Percentiles rank a stretch among this genome's conserved stretches.
These are phyloP conservation scores for Pelobates cultripes DNA, from an alignment of 2,797 vertebrate genomes.

Conservation along the genomic window DNA sequence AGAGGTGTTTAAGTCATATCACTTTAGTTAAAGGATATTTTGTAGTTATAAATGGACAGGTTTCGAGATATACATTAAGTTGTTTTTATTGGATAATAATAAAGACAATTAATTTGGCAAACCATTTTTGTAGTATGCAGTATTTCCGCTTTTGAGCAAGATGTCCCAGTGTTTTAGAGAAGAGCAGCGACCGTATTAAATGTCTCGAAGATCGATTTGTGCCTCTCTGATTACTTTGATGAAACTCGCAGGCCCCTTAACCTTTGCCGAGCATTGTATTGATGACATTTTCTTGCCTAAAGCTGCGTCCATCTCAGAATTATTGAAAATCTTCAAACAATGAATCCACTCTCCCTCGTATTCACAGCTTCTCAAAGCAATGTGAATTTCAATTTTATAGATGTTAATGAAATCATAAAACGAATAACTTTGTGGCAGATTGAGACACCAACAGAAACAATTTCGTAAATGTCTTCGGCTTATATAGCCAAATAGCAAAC, in stretches of 20 bases:
- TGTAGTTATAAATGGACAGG: too few species aligned
- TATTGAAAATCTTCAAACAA: constrained; percentile 19
- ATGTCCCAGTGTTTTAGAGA: neutral
- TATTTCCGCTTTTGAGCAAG: neutral
- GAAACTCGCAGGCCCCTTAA: neutral
- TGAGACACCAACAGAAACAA: constrained; percentile 41
- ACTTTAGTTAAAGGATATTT: too few species aligned
- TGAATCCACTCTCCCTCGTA: neutral
- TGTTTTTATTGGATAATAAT: too few species aligned
- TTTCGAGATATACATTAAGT: too few species aligned
- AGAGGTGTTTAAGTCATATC: too few species aligned
- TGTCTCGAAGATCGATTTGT: neutral
- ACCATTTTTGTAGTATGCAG: too few species aligned
- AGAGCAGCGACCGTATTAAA: neutral
- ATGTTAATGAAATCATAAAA: constrained; percentile 55
- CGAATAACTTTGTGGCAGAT: constrained; percentile 50
- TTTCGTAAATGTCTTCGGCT: neutral
- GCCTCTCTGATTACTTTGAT: constrained; percentile 5
- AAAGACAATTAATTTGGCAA: too few species aligned
- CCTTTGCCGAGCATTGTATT: neutral
- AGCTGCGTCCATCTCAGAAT: constrained; percentile 17
- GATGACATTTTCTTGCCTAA: constrained; percentile 18
- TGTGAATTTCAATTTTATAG: constrained; percentile 45
- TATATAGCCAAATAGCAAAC: neutral
- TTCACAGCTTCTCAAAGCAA: constrained; percentile 5